phyloP scores from a whole-genome alignment of 2,888 invertebrate genomes.

The Eilema depressum region DNA sequence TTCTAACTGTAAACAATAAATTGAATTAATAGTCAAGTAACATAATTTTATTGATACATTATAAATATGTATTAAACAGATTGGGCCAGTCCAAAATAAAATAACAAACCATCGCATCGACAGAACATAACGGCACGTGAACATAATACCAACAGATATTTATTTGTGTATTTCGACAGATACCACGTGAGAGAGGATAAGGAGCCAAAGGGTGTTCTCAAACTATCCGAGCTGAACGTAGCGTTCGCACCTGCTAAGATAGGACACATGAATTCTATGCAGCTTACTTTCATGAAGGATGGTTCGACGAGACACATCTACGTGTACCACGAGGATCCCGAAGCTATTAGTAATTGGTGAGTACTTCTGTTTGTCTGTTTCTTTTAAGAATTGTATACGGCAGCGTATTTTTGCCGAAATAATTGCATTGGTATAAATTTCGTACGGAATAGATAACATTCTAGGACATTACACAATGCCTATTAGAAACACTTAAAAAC shows the following conservation, averaged over 20 bases:
- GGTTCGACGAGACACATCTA: conserved; percentile 95
- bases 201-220: conserved; percentile 93
- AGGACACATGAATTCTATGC: conserved; percentile 92
- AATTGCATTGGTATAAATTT: no score
- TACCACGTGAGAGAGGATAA: conserved; percentile 91
- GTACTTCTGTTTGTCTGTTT: neutral
- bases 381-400: no score
- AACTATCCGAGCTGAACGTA: conserved; percentile 94
- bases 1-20: neutral
- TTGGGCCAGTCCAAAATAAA: neutral
- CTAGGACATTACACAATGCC: no score
- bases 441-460: no score
- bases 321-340: conserved; percentile 94
- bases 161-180: conserved; percentile 58
- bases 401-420: no score
- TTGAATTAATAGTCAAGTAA: neutral
- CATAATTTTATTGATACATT: neutral
- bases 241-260: conserved; percentile 94
- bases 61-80: neutral
- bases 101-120: neutral
- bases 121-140: neutral
- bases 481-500: no score
- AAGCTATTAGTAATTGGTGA: conserved; percentile 94
- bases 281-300: conserved; percentile 94
- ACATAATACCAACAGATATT: neutral